Evolutionary conservation across 2,888 invertebrate genomes (phyloP), one percentile per base, ranked within the genome.

Genomic region (Strigamia crassipes): DNA sequence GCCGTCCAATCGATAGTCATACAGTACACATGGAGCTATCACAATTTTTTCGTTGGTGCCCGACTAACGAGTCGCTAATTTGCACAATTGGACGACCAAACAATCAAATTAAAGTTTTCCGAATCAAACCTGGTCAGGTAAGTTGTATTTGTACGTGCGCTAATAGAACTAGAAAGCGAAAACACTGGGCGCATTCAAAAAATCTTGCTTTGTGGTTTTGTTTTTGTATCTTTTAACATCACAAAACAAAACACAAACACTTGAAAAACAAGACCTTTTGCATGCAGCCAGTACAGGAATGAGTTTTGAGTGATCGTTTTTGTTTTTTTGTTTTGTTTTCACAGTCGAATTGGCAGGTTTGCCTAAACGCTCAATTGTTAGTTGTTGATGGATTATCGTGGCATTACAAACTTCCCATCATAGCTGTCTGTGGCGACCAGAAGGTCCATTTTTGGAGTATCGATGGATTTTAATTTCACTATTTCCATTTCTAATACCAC

Each of bases 51-150:
- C 90, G 90, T 83, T 92, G 92, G 87, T 91, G 91, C 12, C 91
- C 91, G 6, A 89, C 90, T 84, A 91, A 91, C 80, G 92, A 92
- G 84, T 88, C 90, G 84, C 88, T 93, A 0, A 87, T 93, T 21
- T 93, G 93, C 0, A 92, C 91, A 38, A 89, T 92, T 78, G 93
- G 93, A 12, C 89, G 91, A 79, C 91, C 93, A 0, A 92, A 92
- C 83, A 90, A 91, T 83, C 90, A 91, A 27, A 86, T 94, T 6
- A 93, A 92, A 88, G 90, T 94, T 0, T 41, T 78, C 27, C 23
- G 81, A 46, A 27, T 41, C 1, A 81, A 81, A 81, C 13, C 66
- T 61, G 61, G 38, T 3, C 81, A 81, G 81, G 81, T 81, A 66
- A 46, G n/a, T 46, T 27, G 27, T 27, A 27, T 27, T 27, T 27